Percentiles rank a stretch among this genome's conserved stretches.
These are phyloP conservation scores for Neoarius graeffei DNA, from an alignment of 2,113 vertebrate species.

Conservation along the genomic window DNA sequence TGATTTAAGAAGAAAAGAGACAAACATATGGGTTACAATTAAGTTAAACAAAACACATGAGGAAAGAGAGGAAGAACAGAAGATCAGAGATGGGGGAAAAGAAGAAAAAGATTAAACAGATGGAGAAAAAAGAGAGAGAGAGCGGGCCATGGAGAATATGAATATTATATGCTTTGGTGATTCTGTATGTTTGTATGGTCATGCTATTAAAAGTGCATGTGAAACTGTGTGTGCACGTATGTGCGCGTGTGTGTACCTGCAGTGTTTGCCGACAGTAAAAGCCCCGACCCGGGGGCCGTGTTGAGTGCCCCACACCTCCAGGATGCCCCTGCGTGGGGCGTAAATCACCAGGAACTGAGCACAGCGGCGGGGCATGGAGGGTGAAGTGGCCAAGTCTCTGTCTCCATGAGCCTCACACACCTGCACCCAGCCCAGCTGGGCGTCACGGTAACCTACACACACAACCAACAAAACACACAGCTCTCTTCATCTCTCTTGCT, in stretches of 20 bases:
- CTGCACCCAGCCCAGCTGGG: conserved; percentile 93
- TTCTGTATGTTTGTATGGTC: not conserved
- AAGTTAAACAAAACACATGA: not conserved
- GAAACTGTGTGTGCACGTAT: not conserved
- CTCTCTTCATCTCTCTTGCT: not conserved
- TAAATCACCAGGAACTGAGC: conserved; percentile 96
- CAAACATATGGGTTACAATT: not conserved
- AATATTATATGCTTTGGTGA: not conserved
- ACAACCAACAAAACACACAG: not conserved
- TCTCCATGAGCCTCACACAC: conserved; percentile 86
- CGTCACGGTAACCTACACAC: conserved; percentile 88
- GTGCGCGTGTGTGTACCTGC: conserved; percentile 74
- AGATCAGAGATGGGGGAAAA: not conserved
- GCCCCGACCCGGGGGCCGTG: conserved; percentile 94
- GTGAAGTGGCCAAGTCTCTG: conserved; percentile 78
- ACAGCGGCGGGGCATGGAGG: conserved; percentile 76
- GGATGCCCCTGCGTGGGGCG: conserved; percentile 89
- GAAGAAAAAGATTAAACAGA: not conserved
- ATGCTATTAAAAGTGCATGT: not conserved
- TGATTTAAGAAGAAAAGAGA: not conserved
- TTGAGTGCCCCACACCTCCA: conserved; percentile 96
- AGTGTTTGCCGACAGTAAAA: conserved; percentile 95
- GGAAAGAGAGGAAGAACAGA: not conserved
- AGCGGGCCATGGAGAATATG: not conserved
- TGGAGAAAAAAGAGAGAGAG: not conserved